These are phyloP conservation scores for Ophion obscuratus DNA, from an alignment of 2,888 invertebrate genomes.

Conservation along the genomic window DNA sequence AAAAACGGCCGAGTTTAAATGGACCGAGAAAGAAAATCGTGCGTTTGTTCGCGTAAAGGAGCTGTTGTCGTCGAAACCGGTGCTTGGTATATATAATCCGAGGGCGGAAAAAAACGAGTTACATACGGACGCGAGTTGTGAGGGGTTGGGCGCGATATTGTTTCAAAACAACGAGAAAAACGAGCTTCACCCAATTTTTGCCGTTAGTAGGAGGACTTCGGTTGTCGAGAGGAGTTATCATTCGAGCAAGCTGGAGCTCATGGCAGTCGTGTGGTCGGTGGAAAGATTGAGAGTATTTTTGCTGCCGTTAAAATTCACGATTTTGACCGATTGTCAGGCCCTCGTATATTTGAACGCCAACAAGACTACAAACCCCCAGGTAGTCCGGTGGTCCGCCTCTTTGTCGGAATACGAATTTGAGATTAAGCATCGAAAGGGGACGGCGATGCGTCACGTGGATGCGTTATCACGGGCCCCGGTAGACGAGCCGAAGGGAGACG, in stretches of 20 bases:
- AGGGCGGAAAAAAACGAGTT: constrained; percentile 34
- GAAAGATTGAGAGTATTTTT: constrained; percentile 46
- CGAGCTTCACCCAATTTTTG: constrained; percentile 31
- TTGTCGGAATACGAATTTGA: constrained; percentile 56
- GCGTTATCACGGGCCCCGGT: constrained; percentile 66
- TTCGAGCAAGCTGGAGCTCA: constrained; percentile 27
- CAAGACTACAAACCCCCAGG: constrained; percentile 35
- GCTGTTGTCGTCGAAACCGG: constrained; percentile 29
- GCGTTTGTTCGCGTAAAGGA: constrained; percentile 47
- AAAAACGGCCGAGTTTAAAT: constrained; percentile 33
- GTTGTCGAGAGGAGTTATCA: constrained; percentile 18
- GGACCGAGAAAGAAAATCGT: constrained; percentile 28
- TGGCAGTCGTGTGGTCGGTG: constrained; percentile 40
- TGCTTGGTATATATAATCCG: constrained; percentile 48
- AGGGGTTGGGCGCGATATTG: constrained; percentile 24
- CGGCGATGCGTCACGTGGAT: constrained; percentile 67
- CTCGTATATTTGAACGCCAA: constrained; percentile 29
- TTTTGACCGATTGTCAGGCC: constrained; percentile 68
- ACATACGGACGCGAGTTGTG: constrained; percentile 28
- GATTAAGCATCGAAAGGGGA: constrained; percentile 68
- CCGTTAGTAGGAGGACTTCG: constrained; percentile 26
- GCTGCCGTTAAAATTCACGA: constrained; percentile 57
- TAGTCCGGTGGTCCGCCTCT: constrained; percentile 19
- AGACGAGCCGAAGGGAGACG: constrained; percentile 40
- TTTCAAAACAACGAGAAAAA: constrained; percentile 12